phyloP scores from a whole-genome alignment of 2,113 vertebrate genomes.

The Hydrolagus affinis region DNA sequence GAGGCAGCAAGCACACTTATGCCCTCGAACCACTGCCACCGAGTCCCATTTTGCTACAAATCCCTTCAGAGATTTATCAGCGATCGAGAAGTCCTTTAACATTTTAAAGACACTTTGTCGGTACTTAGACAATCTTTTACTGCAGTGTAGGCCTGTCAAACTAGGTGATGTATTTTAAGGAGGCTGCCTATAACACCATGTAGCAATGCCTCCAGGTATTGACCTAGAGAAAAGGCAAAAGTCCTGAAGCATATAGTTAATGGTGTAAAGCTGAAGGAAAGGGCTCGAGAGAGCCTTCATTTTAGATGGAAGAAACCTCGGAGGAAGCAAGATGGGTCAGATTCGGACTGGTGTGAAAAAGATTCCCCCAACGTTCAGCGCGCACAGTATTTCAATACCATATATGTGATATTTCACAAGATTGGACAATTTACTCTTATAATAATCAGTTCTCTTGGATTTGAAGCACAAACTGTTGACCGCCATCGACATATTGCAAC shows the following conservation, averaged over 20 bases:
- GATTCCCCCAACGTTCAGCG: neutral
- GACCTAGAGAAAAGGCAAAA: conserved; percentile 18
- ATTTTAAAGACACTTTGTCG: conserved; percentile 15
- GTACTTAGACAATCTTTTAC: conserved; percentile 14
- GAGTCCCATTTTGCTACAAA: neutral
- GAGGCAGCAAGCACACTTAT: neutral
- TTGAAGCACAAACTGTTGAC: neutral
- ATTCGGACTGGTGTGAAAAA: conserved; percentile 1
- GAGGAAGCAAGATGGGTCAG: neutral
- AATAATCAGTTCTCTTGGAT: neutral
- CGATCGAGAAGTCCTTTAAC: conserved; percentile 18
- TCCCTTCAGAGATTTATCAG: conserved; percentile 11
- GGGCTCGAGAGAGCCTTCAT: neutral
- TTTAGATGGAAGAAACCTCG: neutral
- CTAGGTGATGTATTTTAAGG: neutral
- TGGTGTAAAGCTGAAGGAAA: neutral
- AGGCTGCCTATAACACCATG: conserved; percentile 5
- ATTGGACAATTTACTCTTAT: neutral
- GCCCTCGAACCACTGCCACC: neutral
- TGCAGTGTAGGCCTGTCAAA: conserved; percentile 26
- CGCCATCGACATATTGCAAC: neutral
- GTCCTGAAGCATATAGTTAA: conserved; percentile 5
- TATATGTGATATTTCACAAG: neutral
- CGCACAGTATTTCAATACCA: neutral
- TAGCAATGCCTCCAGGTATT: conserved; percentile 18